phyloP scores from a whole-genome alignment of 2,888 invertebrate genomes.

The Leptinotarsa haldemani region DNA sequence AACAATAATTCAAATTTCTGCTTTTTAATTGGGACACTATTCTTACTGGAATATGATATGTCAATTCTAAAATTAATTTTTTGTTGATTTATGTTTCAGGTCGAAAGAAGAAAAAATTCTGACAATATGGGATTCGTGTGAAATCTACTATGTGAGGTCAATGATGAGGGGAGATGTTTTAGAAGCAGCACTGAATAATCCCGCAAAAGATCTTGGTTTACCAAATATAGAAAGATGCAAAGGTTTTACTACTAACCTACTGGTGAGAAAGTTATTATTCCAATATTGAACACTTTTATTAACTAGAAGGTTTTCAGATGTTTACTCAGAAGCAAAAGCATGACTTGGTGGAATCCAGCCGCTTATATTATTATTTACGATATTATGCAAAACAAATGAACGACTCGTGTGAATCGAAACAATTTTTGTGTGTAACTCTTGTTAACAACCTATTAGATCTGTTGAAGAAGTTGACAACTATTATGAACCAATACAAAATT shows the following conservation, averaged over 20 bases:
- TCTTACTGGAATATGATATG: too few relatives aligned
- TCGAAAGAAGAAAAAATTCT: conserved; percentile 66
- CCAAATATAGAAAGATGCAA: conserved; percentile 86
- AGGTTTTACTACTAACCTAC: conserved; percentile 85
- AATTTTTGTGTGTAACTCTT: conserved; percentile 50
- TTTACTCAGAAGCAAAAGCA: conserved; percentile 76
- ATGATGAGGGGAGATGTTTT: conserved; percentile 77
- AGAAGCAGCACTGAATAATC: conserved; percentile 72
- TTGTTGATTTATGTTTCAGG: conserved; percentile 57
- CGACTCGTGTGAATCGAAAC: conserved; percentile 55
- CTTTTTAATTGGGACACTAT: too few relatives aligned
- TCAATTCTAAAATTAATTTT: background rate
- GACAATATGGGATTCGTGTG: conserved; percentile 78
- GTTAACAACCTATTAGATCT: conserved; percentile 67
- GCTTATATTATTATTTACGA: conserved; percentile 71
- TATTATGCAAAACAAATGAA: conserved; percentile 65
- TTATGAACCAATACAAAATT: conserved; percentile 76
- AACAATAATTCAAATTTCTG: background rate
- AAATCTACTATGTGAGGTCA: conserved; percentile 80
- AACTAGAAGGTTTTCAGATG: conserved; percentile 65
- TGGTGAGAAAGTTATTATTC: conserved; percentile 67
- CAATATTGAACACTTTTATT: conserved; percentile 1
- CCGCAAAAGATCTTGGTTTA: conserved; percentile 82
- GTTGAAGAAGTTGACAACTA: conserved; percentile 68
- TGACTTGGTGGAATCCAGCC: conserved; percentile 71